phyloP scores from a whole-genome alignment of 2,888 invertebrate genomes.

The Cephus rjabovi region DNA sequence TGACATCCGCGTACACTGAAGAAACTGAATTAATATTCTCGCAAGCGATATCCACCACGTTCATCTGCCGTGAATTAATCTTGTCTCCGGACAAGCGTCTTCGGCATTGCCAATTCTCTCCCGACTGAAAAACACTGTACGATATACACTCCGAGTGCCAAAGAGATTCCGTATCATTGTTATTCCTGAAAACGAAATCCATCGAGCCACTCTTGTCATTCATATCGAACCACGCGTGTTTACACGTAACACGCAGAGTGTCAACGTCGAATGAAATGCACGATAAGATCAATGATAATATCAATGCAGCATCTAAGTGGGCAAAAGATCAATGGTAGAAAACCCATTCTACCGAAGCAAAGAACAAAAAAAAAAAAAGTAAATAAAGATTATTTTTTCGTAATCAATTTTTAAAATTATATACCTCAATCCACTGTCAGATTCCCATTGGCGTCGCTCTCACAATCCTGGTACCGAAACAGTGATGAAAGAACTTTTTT shows the following conservation, averaged over 20 bases:
- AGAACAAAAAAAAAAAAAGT: no score
- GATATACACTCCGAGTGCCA: neutral
- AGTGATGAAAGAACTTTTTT: slow-evolving; percentile 29
- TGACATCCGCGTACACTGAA: neutral
- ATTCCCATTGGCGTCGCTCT: neutral
- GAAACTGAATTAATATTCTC: neutral
- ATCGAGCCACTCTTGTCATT: neutral
- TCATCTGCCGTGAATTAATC: neutral
- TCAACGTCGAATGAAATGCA: neutral
- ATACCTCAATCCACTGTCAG: neutral
- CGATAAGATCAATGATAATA: neutral
- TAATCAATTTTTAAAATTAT: neutral
- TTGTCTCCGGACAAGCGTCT: neutral
- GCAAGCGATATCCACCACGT: neutral
- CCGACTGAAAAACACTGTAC: neutral
- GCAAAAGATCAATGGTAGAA: neutral
- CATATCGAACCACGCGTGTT: neutral
- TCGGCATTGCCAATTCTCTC: neutral
- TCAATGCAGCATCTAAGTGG: neutral
- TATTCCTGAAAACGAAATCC: neutral
- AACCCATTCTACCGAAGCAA: neutral
- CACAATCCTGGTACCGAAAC: neutral
- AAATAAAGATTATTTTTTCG: neutral
- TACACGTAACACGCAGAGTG: neutral
- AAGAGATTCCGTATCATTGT: neutral